A percentile compares a stretch with the other conserved stretches of the same genome.
Conservation (phyloP, 2,113 vertebrate species). For the Galbula dea region DNA sequence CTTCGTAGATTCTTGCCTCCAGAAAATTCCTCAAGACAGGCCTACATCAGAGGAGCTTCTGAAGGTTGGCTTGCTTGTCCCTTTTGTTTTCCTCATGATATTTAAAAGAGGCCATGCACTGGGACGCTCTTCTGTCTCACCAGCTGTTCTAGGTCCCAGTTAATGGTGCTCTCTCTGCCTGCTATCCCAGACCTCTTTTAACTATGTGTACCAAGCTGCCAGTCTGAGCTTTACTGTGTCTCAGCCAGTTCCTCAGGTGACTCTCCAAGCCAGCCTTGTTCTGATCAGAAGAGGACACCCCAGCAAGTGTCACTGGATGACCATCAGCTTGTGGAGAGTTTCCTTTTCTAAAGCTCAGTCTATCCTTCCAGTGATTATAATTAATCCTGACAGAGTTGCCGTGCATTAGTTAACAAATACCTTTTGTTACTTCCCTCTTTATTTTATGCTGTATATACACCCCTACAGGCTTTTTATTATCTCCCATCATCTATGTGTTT, state of each 20-base stretch:
- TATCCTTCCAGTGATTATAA: not conserved
- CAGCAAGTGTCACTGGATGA: not conserved
- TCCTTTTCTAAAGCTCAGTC: not conserved
- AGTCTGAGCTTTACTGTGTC: not conserved
- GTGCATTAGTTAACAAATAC: not conserved
- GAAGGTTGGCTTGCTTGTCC: slow-evolving; percentile 80
- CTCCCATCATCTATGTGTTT: not conserved
- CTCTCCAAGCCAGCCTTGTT: not conserved
- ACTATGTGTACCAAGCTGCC: not conserved
- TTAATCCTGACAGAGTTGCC: not conserved
- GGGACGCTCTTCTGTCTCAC: not conserved
- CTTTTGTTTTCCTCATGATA: not conserved
- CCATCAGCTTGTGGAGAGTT: not conserved
- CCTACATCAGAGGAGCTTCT: slow-evolving; percentile 97
- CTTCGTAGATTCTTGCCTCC: slow-evolving; percentile 99
- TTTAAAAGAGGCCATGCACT: not conserved
- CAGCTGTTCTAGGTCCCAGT: not conserved
- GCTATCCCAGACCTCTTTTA: not conserved
- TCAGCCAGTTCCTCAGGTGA: not conserved
- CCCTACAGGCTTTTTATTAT: not conserved
- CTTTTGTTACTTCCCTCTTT: not conserved
- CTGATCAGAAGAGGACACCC: not conserved
- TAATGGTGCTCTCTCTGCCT: not conserved
- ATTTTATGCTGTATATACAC: not conserved
- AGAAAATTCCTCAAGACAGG: slow-evolving; percentile 98